These are phyloP conservation scores for Oryzias sinensis DNA, from an alignment of 2,797 vertebrate species.

Conservation along the genomic window DNA sequence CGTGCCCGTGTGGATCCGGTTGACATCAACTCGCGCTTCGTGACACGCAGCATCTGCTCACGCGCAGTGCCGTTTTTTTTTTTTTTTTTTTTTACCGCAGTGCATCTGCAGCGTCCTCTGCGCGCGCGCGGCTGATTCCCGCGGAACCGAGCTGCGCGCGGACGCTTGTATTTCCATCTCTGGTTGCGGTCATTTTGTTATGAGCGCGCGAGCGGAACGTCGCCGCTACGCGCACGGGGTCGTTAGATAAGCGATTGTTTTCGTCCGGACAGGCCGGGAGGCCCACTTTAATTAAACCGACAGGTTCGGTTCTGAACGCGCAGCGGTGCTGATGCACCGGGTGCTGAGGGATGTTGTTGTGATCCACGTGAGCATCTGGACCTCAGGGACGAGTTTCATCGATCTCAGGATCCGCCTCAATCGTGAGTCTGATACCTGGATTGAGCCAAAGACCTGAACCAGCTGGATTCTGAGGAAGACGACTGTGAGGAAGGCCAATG, in stretches of 20 bases:
- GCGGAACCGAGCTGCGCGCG: conserved; percentile 1
- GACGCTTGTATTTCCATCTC: background rate
- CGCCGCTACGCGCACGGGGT: conserved; percentile 33
- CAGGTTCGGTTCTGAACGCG: conserved; percentile 35
- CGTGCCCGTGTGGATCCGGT: too few relatives aligned
- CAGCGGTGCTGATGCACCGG: conserved; percentile 5
- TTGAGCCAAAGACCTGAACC: conserved; percentile 45
- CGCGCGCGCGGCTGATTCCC: conserved; percentile 17
- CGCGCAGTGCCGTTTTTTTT: conserved; percentile 16
- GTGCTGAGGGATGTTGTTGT: background rate
- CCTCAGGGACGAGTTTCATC: conserved; percentile 48
- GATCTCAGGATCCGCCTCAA: conserved; percentile 63
- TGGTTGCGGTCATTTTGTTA: conserved; percentile 23
- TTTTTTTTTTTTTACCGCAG: conserved; percentile 70
- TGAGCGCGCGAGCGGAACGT: conserved; percentile 38
- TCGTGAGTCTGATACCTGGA: conserved; percentile 19
- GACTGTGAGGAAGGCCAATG: conserved; percentile 3
- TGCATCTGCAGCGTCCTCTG: conserved; percentile 65
- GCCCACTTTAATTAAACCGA: background rate
- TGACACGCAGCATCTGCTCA: conserved; percentile 5
- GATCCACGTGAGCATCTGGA: conserved; percentile 26
- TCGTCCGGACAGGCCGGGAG: conserved; percentile 28
- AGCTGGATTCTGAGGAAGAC: background rate
- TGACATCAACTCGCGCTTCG: too few relatives aligned
- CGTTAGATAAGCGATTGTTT: conserved; percentile 39